phyloP scores from a whole-genome alignment of 2,888 invertebrate genomes.

The Bombylius major region DNA sequence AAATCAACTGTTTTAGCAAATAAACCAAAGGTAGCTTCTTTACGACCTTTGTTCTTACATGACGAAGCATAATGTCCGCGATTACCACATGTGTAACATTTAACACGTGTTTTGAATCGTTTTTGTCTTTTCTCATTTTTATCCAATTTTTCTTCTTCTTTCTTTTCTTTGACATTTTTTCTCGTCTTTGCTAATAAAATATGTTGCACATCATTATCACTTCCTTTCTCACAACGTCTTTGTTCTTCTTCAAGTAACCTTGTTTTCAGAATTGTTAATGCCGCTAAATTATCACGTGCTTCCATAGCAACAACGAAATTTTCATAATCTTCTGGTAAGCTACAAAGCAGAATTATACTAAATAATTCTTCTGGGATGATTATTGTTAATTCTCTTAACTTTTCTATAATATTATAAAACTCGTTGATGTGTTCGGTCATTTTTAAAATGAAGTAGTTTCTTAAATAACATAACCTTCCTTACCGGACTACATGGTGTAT shows the following conservation, averaged over 20 bases:
- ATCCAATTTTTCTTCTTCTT: not conserved
- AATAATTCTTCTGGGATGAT: conserved; percentile 4
- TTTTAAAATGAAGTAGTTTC: conserved; percentile 4
- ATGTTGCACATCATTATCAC: not conserved
- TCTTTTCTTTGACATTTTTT: not conserved
- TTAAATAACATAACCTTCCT: conserved; percentile 11
- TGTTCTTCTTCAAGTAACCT: conserved; percentile 9
- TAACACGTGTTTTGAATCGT: too few species aligned
- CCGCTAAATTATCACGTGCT: conserved; percentile 8
- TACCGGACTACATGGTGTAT: conserved; percentile 7
- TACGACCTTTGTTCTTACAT: too few species aligned
- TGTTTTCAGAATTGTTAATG: conserved; percentile 1
- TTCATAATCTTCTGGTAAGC: conserved; percentile 2
- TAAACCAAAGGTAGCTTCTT: too few species aligned
- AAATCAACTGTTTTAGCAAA: too few species aligned
- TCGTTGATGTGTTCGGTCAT: conserved; percentile 8
- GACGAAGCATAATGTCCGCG: too few species aligned
- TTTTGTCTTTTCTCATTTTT: too few species aligned
- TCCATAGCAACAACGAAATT: conserved; percentile 11
- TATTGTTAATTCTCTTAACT: not conserved
- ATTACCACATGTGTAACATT: too few species aligned
- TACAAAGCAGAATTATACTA: conserved; percentile 5
- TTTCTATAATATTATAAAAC: conserved; percentile 7
- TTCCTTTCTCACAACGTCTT: not conserved
- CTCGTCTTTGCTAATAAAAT: not conserved